Evolutionary conservation across 1,140 invertebrate genomes (phyloP).

Genomic region (Panagrolaimus sp.): DNA sequence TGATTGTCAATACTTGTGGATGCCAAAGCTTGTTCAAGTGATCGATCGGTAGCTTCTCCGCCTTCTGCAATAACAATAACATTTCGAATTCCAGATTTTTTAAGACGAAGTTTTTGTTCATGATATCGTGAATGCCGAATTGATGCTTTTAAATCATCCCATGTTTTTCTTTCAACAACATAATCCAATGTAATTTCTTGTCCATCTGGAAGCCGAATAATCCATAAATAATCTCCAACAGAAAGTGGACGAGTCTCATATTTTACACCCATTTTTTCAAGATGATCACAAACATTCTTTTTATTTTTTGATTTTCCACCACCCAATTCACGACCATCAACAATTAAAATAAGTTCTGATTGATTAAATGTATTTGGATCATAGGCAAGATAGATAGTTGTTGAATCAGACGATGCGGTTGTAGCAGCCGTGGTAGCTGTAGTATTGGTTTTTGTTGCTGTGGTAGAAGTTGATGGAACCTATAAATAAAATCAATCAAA

Average conservation of each 20-base stretch:
- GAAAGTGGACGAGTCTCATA: slow-evolving; percentile 42
- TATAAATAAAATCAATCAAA: too few relatives aligned
- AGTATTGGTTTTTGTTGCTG: too few relatives aligned
- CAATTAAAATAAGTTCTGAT: slow-evolving; percentile 28
- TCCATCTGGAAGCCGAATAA: slow-evolving; percentile 27
- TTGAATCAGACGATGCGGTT: too few relatives aligned
- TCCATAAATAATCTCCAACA: slow-evolving; percentile 45
- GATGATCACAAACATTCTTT: slow-evolving; percentile 32
- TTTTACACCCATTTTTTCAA: slow-evolving; percentile 30
- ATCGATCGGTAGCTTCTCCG: slow-evolving; percentile 21
- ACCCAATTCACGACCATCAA: slow-evolving; percentile 33
- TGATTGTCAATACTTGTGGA: slow-evolving; percentile 36
- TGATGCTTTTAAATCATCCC: slow-evolving; percentile 39
- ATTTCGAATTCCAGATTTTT: slow-evolving; percentile 36
- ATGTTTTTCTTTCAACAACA: slow-evolving; percentile 44
- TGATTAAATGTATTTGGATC: too few relatives aligned
- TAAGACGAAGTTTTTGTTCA: slow-evolving; percentile 43
- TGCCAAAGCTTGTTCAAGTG: slow-evolving; percentile 45
- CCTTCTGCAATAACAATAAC: slow-evolving; percentile 43
- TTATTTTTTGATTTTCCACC: background rate
- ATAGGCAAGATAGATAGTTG: too few relatives aligned
- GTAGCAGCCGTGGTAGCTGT: too few relatives aligned
- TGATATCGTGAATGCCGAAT: slow-evolving; percentile 43
- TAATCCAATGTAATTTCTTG: slow-evolving; percentile 46
- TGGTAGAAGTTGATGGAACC: too few relatives aligned